Evolutionary conservation across 53 echinoderm and acorn worm species (phyloP).

Genomic region (Astropecten irregularis): DNA sequence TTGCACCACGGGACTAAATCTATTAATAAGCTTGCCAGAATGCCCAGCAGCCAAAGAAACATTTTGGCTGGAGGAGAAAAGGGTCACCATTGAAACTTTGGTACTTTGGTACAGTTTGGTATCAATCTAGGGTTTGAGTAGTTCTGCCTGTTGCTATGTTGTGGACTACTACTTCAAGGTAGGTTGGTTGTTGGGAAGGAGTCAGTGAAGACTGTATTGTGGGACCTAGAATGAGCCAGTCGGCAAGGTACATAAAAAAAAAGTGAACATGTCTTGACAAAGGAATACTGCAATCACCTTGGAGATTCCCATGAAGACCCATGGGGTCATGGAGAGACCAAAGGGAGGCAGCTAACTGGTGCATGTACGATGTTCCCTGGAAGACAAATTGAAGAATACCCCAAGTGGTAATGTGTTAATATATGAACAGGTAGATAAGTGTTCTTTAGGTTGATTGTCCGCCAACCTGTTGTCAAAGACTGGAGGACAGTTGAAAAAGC

Average conservation of each 20-base stretch:
- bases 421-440: constrained; percentile 55
- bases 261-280: neutral
- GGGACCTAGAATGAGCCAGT: constrained; percentile 33
- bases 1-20: constrained; percentile 24
- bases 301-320: constrained; percentile 60
- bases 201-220: neutral
- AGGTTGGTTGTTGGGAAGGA: constrained; percentile 25
- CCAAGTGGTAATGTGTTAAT: neutral
- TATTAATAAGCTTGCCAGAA: constrained; percentile 24
- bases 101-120: neutral
- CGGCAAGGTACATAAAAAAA: constrained; percentile 64
- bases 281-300: constrained; percentile 27
- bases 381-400: neutral
- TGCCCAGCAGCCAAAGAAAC: neutral
- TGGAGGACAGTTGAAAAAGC: neutral
- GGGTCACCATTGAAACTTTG: neutral
- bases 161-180: constrained; percentile 29
- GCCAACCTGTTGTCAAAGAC: neutral
- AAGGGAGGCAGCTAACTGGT: constrained; percentile 55
- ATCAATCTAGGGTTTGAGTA: neutral
- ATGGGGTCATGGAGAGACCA: constrained; percentile 53
- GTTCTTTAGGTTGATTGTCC: constrained; percentile 26
- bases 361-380: constrained; percentile 11
- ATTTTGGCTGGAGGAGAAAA: neutral
- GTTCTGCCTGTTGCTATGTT: neutral